Evolutionary conservation across 2,797 vertebrate species (phyloP).

Genomic region (Macrochelys suwanniensis): DNA sequence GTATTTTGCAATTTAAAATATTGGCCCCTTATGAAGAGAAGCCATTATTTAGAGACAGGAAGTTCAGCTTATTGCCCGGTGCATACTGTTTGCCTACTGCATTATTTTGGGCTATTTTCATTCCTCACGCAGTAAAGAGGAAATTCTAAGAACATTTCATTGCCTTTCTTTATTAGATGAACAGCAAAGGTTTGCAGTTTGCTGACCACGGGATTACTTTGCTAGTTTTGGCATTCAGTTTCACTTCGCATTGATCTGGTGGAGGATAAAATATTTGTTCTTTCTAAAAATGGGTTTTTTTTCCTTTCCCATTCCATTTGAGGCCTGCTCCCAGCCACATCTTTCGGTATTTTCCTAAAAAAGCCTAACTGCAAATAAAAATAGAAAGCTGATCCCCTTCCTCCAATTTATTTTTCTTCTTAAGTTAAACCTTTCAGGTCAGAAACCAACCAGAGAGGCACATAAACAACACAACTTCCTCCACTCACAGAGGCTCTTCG

Average conservation of each 20-base stretch:
- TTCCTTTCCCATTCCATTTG: constrained; percentile 11
- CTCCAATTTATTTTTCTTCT: background rate
- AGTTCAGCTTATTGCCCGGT: constrained; percentile 71
- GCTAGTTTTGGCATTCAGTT: constrained; percentile 49
- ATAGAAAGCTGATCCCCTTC: background rate
- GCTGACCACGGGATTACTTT: constrained; percentile 40
- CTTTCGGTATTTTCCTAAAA: constrained; percentile 11
- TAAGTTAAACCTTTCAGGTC: constrained; percentile 33
- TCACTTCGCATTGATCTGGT: background rate
- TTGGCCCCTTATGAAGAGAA: constrained; percentile 74
- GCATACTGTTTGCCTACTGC: constrained; percentile 65
- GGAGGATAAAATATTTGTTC: constrained; percentile 34
- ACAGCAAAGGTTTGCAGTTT: constrained; percentile 58
- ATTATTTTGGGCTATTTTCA: constrained; percentile 77
- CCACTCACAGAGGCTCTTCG: constrained; percentile 36
- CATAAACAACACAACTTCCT: background rate
- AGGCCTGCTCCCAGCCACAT: background rate
- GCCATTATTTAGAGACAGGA: constrained; percentile 69
- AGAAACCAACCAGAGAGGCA: background rate
- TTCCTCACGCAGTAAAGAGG: constrained; percentile 61
- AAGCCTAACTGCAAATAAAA: constrained; percentile 3
- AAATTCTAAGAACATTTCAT: constrained; percentile 68
- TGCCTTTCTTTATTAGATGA: constrained; percentile 71
- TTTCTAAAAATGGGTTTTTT: constrained; percentile 12
- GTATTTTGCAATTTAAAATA: constrained; percentile 63